A percentile compares a stretch with the other conserved stretches of the same genome.
phyloP scores from a whole-genome alignment of 2,797 vertebrate genomes.

The Odontamblyopus rebecca region DNA sequence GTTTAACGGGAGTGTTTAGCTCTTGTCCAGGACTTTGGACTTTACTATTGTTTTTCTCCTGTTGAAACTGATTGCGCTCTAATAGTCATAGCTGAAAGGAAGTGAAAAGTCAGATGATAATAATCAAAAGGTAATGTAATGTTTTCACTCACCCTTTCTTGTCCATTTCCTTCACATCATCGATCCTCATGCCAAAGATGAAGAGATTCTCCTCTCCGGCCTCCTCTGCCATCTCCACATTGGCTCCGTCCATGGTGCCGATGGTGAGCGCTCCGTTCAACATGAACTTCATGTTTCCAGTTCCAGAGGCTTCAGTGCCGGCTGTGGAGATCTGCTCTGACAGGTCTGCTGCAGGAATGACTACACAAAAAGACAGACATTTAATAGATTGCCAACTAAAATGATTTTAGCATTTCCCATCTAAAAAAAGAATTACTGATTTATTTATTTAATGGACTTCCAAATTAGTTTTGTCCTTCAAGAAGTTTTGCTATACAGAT shows the following conservation, averaged over 20 bases:
- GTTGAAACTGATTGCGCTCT: background rate
- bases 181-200: constrained; percentile 94
- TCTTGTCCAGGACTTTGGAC: background rate
- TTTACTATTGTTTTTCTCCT: background rate
- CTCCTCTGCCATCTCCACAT: constrained; percentile 97
- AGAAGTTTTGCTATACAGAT: background rate
- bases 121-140: too few relatives aligned
- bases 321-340: constrained; percentile 98
- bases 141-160: constrained; percentile 78
- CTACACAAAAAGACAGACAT: constrained; percentile 64
- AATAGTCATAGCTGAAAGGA: background rate
- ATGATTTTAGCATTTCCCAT: background rate
- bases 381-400: background rate
- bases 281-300: constrained; percentile 99
- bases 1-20: background rate
- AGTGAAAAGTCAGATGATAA: too few relatives aligned
- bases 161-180: constrained; percentile 88
- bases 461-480: background rate
- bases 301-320: constrained; percentile 92
- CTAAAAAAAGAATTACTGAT: background rate
- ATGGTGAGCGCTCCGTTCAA: constrained; percentile 95
- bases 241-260: constrained; percentile 97
- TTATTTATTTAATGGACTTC: background rate
- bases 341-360: constrained; percentile 93
- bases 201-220: constrained; percentile 94